phyloP scores from a whole-genome alignment of 2,888 invertebrate genomes.

The Scaptomyza caliginosa region DNA sequence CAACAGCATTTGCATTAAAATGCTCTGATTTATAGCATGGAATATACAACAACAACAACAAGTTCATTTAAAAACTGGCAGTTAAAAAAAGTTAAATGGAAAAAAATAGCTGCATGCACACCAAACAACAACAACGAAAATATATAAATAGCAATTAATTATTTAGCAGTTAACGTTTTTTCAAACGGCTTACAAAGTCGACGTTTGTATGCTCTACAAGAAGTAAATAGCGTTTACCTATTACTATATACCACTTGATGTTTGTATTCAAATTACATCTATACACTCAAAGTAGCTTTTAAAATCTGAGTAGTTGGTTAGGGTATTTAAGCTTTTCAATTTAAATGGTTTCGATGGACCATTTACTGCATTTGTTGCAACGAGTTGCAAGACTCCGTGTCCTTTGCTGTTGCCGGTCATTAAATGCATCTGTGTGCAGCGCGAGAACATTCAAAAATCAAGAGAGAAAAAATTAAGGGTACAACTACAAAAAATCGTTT shows the following conservation, averaged over 20 bases:
- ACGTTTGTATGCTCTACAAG: slow-evolving; percentile 15
- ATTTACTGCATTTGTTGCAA: slow-evolving; percentile 69
- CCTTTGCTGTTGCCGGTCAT: slow-evolving; percentile 55
- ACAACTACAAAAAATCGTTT: slow-evolving; percentile 50
- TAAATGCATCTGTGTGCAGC: slow-evolving; percentile 67
- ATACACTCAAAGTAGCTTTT: too few relatives aligned
- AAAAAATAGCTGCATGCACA: slow-evolving; percentile 12
- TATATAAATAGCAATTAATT: slow-evolving; percentile 71
- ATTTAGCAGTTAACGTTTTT: slow-evolving; percentile 51
- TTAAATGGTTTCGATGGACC: slow-evolving; percentile 39
- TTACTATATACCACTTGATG: too few relatives aligned
- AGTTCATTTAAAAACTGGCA: slow-evolving; percentile 42
- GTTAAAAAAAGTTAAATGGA: slow-evolving; percentile 19
- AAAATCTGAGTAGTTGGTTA: neutral
- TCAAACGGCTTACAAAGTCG: neutral
- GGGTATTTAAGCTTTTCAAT: slow-evolving; percentile 37
- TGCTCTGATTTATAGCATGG: slow-evolving; percentile 60
- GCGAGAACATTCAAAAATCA: slow-evolving; percentile 5
- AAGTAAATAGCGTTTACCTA: neutral
- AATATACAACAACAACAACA: slow-evolving; percentile 36
- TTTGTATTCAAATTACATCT: too few relatives aligned
- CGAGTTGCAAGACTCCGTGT: slow-evolving; percentile 33
- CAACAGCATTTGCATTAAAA: slow-evolving; percentile 73
- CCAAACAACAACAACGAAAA: too few relatives aligned
- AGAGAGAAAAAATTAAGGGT: slow-evolving; percentile 8